These are phyloP conservation scores for Schrankia costaestrigalis DNA, from an alignment of 2,888 invertebrate genomes.

Conservation along the genomic window DNA sequence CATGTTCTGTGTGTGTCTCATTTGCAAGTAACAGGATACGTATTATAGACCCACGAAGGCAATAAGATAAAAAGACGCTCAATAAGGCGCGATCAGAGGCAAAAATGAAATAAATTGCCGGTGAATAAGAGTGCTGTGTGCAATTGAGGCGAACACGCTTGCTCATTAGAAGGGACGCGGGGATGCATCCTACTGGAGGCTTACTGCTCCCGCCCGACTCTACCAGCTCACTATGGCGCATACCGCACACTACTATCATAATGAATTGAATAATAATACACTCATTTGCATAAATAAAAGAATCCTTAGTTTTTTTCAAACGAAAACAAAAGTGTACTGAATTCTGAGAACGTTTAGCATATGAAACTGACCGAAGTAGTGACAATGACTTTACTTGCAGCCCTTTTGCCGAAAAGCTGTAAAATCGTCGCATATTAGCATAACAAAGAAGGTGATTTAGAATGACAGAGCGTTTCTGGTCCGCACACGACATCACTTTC, in stretches of 20 bases:
- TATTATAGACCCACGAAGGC: slow-evolving; percentile 78
- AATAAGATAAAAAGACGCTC: slow-evolving; percentile 78
- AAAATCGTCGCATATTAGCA: slow-evolving; percentile 70
- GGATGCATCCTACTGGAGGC: slow-evolving; percentile 34
- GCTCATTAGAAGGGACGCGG: slow-evolving; percentile 70
- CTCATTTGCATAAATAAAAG: slow-evolving; percentile 26
- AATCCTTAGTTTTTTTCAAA: slow-evolving; percentile 23
- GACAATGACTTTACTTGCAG: slow-evolving; percentile 57
- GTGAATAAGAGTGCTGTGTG: slow-evolving; percentile 77
- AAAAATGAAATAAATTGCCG: slow-evolving; percentile 81
- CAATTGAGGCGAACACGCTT: slow-evolving; percentile 78
- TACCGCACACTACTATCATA: slow-evolving; percentile 13
- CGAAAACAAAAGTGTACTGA: slow-evolving; percentile 34
- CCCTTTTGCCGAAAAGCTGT: slow-evolving; percentile 68
- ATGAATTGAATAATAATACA: slow-evolving; percentile 18
- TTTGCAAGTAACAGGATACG: slow-evolving; percentile 79
- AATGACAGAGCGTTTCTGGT: slow-evolving; percentile 56
- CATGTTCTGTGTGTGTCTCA: slow-evolving; percentile 73
- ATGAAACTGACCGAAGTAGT: slow-evolving; percentile 43
- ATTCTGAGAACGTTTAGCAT: slow-evolving; percentile 66
- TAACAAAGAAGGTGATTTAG: slow-evolving; percentile 72
- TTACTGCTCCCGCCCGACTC: slow-evolving; percentile 17
- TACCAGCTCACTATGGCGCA: slow-evolving; percentile 8
- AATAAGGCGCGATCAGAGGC: slow-evolving; percentile 80
- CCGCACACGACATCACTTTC: slow-evolving; percentile 66